These are phyloP conservation scores for Carapus acus DNA, from an alignment of 2,797 vertebrate genomes.

Conservation along the genomic window DNA sequence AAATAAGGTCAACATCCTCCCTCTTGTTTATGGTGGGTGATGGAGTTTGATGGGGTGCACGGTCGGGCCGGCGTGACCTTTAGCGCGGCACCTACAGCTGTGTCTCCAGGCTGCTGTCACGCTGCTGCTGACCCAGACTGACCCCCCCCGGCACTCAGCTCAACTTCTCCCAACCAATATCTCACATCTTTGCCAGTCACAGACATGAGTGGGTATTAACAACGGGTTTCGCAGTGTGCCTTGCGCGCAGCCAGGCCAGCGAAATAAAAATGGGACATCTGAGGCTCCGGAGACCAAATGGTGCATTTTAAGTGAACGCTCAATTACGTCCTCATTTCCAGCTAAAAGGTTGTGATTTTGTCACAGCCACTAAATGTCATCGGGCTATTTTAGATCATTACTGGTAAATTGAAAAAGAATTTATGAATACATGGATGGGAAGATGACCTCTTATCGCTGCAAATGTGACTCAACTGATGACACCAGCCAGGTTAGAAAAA, in stretches of 20 bases:
- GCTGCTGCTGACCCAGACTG: slow-evolving; percentile 42
- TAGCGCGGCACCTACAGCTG: slow-evolving; percentile 55
- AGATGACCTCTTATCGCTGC: slow-evolving; percentile 2
- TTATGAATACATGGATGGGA: slow-evolving; percentile 3
- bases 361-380: slow-evolving; percentile 25
- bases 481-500: not conserved
- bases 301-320: slow-evolving; percentile 23
- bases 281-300: slow-evolving; percentile 8
- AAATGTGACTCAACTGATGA: slow-evolving; percentile 8
- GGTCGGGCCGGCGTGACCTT: slow-evolving; percentile 54
- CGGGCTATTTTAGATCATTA: slow-evolving; percentile 24
- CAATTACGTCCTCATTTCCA: slow-evolving; percentile 38
- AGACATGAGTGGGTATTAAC: slow-evolving; percentile 22
- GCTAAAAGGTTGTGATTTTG: slow-evolving; percentile 27
- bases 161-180: slow-evolving; percentile 36
- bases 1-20: slow-evolving; percentile 22
- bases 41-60: slow-evolving; percentile 43
- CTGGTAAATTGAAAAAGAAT: slow-evolving; percentile 8
- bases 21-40: slow-evolving; percentile 36
- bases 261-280: slow-evolving; percentile 6
- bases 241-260: not conserved
- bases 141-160: slow-evolving; percentile 39
- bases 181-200: slow-evolving; percentile 47
- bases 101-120: slow-evolving; percentile 57
- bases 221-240: slow-evolving; percentile 27